Conservation (phyloP, 1,140 invertebrate species). For the Tribolium castaneum region DNA sequence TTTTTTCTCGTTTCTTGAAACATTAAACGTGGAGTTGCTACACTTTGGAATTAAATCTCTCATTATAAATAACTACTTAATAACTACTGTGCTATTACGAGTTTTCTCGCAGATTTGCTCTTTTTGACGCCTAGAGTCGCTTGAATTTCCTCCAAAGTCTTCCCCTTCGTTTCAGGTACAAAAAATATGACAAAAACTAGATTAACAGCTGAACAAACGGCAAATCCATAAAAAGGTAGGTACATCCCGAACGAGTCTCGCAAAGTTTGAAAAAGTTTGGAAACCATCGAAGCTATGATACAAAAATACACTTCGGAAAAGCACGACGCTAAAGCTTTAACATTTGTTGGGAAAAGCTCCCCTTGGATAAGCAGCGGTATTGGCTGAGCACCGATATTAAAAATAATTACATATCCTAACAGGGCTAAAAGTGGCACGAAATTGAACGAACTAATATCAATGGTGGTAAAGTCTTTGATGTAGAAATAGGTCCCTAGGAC, state of each 20-base stretch:
- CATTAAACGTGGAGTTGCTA: too few species aligned
- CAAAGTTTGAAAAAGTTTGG: not conserved
- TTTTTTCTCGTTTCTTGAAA: too few species aligned
- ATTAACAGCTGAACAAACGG: constrained; percentile 1
- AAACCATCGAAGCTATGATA: not conserved
- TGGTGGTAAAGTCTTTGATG: constrained; percentile 49
- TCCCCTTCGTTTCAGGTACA: constrained; percentile 40
- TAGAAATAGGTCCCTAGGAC: constrained; percentile 72
- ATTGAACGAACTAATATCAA: constrained; percentile 48
- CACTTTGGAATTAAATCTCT: too few species aligned
- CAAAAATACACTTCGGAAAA: constrained; percentile 17
- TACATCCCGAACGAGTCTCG: constrained; percentile 8
- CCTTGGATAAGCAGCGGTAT: constrained; percentile 6
- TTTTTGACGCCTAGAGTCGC: not conserved
- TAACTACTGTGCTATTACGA: not conserved
- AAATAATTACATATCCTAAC: constrained; percentile 77
- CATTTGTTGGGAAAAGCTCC: constrained; percentile 37
- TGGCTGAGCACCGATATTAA: constrained; percentile 70
- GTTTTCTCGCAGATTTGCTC: not conserved
- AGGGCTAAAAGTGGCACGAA: constrained; percentile 73
- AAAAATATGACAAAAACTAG: constrained; percentile 10
- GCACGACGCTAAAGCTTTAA: constrained; percentile 21
- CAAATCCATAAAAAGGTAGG: constrained; percentile 27
- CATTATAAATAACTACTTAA: not conserved
- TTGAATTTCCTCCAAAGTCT: constrained; percentile 20